phyloP scores from a whole-genome alignment of 2,797 vertebrate species.

The Pangasius mekongensis region DNA sequence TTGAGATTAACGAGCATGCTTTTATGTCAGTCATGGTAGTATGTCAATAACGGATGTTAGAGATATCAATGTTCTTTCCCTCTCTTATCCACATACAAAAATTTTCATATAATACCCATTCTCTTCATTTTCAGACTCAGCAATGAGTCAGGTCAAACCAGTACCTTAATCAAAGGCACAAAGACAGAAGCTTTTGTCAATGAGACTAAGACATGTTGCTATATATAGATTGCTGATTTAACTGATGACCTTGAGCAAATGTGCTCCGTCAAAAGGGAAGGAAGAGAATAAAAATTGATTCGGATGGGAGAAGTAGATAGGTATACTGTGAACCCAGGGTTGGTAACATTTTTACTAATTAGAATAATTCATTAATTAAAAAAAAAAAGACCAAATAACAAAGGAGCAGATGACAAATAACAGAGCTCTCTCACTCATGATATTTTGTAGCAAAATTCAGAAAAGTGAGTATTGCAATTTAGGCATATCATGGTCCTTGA shows the following conservation, averaged over 20 bases:
- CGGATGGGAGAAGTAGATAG: background rate
- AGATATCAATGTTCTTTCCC: conserved; percentile 10
- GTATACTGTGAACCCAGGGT: background rate
- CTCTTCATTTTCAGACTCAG: conserved; percentile 12
- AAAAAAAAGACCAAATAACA: background rate
- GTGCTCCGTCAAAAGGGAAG: conserved; percentile 19
- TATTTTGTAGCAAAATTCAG: background rate
- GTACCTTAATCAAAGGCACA: background rate
- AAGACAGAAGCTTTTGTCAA: conserved; percentile 28
- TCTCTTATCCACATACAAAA: background rate
- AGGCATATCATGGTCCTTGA: background rate
- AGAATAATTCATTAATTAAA: background rate
- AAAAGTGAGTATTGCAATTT: background rate
- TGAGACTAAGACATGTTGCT: conserved; percentile 35
- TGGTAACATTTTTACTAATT: background rate
- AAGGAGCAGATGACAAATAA: background rate
- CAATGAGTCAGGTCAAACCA: conserved; percentile 18
- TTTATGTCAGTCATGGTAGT: conserved; percentile 38
- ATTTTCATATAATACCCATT: background rate
- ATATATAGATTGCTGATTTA: conserved; percentile 45
- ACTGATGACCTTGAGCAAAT: conserved; percentile 51
- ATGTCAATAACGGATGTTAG: conserved; percentile 39
- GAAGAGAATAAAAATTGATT: background rate
- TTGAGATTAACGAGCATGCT: conserved; percentile 27
- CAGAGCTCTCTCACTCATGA: background rate